phyloP scores from a whole-genome alignment of 2,888 invertebrate genomes.

The Tenthredo amoena region DNA sequence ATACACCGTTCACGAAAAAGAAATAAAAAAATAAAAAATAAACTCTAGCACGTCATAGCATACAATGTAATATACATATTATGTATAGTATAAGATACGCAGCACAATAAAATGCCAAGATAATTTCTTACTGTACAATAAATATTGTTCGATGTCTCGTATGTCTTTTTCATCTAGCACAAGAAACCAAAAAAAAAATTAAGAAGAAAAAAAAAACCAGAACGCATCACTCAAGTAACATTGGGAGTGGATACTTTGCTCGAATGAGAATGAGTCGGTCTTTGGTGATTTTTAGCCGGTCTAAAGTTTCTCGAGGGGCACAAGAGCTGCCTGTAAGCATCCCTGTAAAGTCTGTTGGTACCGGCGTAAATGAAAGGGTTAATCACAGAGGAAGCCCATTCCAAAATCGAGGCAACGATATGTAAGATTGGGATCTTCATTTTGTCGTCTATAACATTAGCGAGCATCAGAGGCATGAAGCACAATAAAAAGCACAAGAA shows the following conservation, averaged over 20 bases:
- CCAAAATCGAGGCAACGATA: conserved; percentile 90
- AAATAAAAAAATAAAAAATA: neutral
- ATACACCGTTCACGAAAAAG: too few relatives aligned
- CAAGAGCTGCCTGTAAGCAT: conserved; percentile 74
- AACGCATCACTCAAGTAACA: conserved; percentile 56
- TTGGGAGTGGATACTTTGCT: conserved; percentile 73
- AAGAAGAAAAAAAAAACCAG: neutral
- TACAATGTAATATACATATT: neutral
- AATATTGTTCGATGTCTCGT: neutral
- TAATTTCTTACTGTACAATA: conserved; percentile 27
- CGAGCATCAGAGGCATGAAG: conserved; percentile 93
- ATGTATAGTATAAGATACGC: neutral
- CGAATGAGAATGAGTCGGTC: conserved; percentile 71
- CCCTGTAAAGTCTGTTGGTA: conserved; percentile 90
- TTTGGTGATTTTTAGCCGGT: conserved; percentile 58
- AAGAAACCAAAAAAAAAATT: neutral
- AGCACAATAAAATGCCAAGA: conserved; percentile 30
- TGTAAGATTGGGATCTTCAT: conserved; percentile 88
- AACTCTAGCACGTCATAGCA: neutral
- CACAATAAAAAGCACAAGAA: conserved; percentile 92
- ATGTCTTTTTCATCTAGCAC: neutral
- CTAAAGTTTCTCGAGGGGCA: conserved; percentile 66
- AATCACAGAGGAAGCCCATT: conserved; percentile 94
- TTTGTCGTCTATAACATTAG: conserved; percentile 92
- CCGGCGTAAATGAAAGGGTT: conserved; percentile 95